Evolutionary conservation across 2,797 vertebrate genomes (phyloP).

Genomic region (Enteromius afrohamiltoni): DNA sequence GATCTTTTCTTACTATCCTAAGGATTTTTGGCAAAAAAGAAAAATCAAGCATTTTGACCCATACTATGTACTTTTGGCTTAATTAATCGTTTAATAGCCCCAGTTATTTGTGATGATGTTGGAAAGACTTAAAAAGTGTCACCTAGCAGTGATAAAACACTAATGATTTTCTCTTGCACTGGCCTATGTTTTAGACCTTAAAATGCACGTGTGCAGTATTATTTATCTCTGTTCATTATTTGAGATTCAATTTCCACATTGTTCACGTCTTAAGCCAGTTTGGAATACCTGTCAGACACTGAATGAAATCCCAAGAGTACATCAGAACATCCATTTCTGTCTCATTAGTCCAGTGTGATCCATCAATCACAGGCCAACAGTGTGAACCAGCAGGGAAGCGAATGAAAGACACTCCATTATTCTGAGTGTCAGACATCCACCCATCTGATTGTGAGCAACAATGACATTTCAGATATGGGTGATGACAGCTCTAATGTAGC

Average conservation of each 20-base stretch:
- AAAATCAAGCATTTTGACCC: no score
- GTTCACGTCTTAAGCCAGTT: slow-evolving; percentile 5
- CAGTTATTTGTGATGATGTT: not conserved
- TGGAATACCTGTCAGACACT: slow-evolving; percentile 40
- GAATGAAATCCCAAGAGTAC: slow-evolving; percentile 32
- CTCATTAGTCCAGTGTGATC: slow-evolving; percentile 41
- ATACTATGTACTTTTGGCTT: no score
- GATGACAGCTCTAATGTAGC: slow-evolving; percentile 55
- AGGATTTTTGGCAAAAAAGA: no score
- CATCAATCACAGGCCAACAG: slow-evolving; percentile 41
- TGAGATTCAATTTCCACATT: not conserved
- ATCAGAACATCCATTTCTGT: slow-evolving; percentile 49
- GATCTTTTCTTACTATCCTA: no score
- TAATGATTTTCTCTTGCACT: not conserved
- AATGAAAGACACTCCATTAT: slow-evolving; percentile 52
- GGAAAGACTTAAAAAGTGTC: not conserved
- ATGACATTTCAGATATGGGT: slow-evolving; percentile 46
- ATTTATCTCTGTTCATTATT: slow-evolving; percentile 2
- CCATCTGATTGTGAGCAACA: slow-evolving; percentile 46
- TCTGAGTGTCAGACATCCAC: slow-evolving; percentile 55
- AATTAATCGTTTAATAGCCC: no score
- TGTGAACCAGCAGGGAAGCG: slow-evolving; percentile 34
- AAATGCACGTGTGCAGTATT: not conserved
- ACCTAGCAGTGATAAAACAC: no score
- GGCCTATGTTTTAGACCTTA: no score